These are phyloP conservation scores for Toxotes jaculatrix DNA, from an alignment of 2,113 vertebrate genomes.

Conservation along the genomic window DNA sequence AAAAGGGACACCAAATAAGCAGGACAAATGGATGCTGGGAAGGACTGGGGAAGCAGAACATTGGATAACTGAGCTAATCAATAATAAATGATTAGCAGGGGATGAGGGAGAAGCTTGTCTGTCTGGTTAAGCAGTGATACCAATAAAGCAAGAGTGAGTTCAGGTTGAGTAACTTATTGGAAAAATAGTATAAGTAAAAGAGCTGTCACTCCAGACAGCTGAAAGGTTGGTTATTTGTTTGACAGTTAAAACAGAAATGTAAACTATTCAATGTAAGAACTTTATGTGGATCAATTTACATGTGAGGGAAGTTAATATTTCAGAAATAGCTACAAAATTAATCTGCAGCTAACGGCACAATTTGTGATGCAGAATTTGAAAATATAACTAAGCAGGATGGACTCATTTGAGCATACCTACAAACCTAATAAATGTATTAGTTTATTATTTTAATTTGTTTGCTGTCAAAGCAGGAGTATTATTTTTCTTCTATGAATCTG, in stretches of 20 bases:
- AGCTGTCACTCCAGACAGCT: conserved; percentile 1
- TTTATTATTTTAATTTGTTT: conserved; percentile 13
- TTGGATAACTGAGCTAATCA: conserved; percentile 53
- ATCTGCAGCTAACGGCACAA: conserved; percentile 7
- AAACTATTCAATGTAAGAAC: neutral
- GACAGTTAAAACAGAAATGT: neutral
- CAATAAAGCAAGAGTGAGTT: conserved; percentile 49
- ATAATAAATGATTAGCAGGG: conserved; percentile 33
- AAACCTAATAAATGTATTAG: neutral
- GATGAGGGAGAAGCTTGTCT: conserved; percentile 57
- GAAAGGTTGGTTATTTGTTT: neutral
- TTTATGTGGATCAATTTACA: conserved; percentile 15
- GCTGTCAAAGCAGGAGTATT: neutral
- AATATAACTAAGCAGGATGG: neutral
- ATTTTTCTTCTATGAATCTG: neutral
- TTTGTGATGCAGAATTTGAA: neutral
- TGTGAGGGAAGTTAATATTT: neutral
- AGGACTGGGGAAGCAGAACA: conserved; percentile 49
- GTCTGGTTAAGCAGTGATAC: conserved; percentile 69
- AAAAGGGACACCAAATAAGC: conserved; percentile 73
- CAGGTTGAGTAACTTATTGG: conserved; percentile 13
- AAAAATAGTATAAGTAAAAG: conserved; percentile 21
- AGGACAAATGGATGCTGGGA: conserved; percentile 74
- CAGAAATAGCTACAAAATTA: neutral
- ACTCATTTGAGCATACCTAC: conserved; percentile 7